Percentiles rank a stretch among this genome's conserved stretches.
Conservation (phyloP, 2,113 vertebrate genomes). For the Erinaceus europaeus region DNA sequence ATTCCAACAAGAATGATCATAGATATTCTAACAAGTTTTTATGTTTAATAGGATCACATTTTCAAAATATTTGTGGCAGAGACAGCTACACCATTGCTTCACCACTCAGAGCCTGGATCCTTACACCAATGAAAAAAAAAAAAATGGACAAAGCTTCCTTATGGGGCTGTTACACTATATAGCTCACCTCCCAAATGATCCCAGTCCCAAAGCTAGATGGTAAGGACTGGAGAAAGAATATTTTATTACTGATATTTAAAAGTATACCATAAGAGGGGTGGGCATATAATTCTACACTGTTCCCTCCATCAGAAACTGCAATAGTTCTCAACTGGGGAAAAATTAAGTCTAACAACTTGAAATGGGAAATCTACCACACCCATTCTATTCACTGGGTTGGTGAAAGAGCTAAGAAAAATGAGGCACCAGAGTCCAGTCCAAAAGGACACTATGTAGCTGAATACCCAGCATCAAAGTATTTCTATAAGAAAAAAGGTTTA, state of each 20-base stretch:
- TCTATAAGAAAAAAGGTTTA: background rate
- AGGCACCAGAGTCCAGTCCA: too few species aligned
- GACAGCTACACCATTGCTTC: too few species aligned
- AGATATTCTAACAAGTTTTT: background rate
- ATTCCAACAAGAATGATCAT: slow-evolving; percentile 33
- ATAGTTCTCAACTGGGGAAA: too few species aligned
- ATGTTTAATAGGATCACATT: slow-evolving; percentile 5
- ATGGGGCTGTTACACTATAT: background rate
- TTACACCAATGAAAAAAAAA: too few species aligned
- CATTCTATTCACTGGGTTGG: background rate
- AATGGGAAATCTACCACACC: background rate
- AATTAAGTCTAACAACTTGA: background rate
- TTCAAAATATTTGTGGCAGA: background rate
- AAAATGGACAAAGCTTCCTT: too few species aligned
- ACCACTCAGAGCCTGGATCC: too few species aligned
- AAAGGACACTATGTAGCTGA: too few species aligned
- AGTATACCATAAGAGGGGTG: too few species aligned
- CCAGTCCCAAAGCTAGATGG: background rate
- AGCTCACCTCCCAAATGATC: background rate
- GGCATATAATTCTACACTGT: too few species aligned
- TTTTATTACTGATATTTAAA: too few species aligned
- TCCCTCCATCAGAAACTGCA: too few species aligned
- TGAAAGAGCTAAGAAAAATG: background rate
- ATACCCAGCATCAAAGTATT: background rate
- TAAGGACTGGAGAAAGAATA: background rate